Evolutionary conservation across 2,113 vertebrate genomes (phyloP), one percentile per base, ranked within the genome.

Genomic region (Martes martes): DNA sequence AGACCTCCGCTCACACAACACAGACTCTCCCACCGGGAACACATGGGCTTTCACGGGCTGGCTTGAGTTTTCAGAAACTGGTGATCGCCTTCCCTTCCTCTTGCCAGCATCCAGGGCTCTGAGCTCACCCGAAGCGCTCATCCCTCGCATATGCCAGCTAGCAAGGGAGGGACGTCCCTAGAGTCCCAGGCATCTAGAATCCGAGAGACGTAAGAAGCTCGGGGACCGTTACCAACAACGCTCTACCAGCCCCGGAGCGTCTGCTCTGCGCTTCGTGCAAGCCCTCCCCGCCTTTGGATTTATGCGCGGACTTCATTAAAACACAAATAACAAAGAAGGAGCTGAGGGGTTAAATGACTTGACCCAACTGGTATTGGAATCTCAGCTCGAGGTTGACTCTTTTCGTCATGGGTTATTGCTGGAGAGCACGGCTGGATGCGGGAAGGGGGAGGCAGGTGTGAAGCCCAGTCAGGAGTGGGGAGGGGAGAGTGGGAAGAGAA

Each of bases 341-440:
- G 36, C 69, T 10, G 9, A 76, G 65, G 52, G n/a, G 65, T 36
- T 55, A 28, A 28, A 36, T 71, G 45, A 39, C n/a, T 73, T 45
- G 14, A 39, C 47, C 23, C 65, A 55, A 28, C 33, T 39, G 65
- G 47, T 55, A 28, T 4, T 36, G 47, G 65, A 71, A 19, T 71
- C 69, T 71, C 45, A 16, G 47, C 6, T 39, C 26, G 9, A 73
- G 8, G 52, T 31, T 19, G 50, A n/a, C 47, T 88, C 33, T 11
- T 71, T 36, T 9, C 4, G 4, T 11, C 69, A 6, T 9, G 4
- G 9, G 11, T 24, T 16, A 31, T 42, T 2, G 2, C 7, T 7
- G 39, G 52, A 59, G 69, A 31, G 52, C 28, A 6, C 47, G 86
- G 73, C 39, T 57, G 86, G 47, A 18, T 86, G 5, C 18, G 24